Conservation (phyloP, 1,140 invertebrate species). For the Achatina immaculata region DNA sequence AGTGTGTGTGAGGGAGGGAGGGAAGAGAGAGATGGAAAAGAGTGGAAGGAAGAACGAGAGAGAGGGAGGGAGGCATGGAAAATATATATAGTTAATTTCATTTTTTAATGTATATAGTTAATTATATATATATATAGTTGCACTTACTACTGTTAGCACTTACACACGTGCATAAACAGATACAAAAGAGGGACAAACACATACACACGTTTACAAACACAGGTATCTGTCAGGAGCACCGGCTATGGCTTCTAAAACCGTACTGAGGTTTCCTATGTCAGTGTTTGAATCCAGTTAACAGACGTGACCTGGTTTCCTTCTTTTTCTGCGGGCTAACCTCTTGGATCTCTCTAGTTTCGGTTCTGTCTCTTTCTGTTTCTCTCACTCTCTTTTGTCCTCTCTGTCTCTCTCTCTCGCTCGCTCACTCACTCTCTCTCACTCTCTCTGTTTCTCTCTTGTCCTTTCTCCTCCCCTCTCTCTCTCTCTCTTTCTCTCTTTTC, state of each 20-base stretch:
- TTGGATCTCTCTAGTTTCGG: neutral
- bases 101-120: neutral
- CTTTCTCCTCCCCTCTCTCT: neutral
- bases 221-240: neutral
- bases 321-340: neutral
- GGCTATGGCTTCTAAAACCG: neutral
- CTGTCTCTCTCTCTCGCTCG: too few species aligned
- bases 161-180: neutral
- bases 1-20: neutral
- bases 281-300: neutral
- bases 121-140: slow-evolving; percentile 6
- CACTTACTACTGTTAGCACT: neutral
- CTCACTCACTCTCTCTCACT: too few species aligned
- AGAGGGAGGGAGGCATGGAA: neutral
- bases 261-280: neutral
- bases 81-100: neutral
- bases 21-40: neutral
- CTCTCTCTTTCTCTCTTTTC: neutral
- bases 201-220: neutral
- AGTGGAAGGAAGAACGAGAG: neutral
- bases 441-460: too few species aligned
- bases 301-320: neutral
- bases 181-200: neutral
- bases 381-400: too few species aligned
- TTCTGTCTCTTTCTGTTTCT: neutral